Conservation (phyloP, 2,888 invertebrate species). For the Linnaemya tessellans region DNA sequence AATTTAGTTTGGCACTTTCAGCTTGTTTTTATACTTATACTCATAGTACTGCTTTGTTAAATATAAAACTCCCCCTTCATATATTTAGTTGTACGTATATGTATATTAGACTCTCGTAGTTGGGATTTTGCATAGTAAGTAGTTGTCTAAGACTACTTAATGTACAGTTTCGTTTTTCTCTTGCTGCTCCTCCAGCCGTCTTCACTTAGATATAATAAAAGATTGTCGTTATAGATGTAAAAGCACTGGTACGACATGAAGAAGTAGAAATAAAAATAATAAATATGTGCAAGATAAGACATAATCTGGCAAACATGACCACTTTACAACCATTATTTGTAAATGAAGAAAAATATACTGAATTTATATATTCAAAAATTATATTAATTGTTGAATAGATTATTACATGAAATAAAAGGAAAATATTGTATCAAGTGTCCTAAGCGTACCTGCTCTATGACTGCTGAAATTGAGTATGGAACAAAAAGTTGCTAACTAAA, state of each 20-base stretch:
- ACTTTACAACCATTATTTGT: not conserved
- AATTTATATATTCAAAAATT: too few relatives aligned
- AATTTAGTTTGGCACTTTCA: not conserved
- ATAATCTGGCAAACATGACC: not conserved
- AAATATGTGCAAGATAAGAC: not conserved
- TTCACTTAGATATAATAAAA: slow-evolving; percentile 38
- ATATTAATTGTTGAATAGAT: too few relatives aligned
- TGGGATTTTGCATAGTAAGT: slow-evolving; percentile 69
- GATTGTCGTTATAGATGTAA: slow-evolving; percentile 46
- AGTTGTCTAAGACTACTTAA: slow-evolving; percentile 69
- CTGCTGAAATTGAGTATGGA: too few relatives aligned
- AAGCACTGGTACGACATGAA: not conserved
- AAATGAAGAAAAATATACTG: too few relatives aligned
- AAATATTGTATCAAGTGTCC: too few relatives aligned
- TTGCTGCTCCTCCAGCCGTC: slow-evolving; percentile 19
- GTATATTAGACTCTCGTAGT: slow-evolving; percentile 28
- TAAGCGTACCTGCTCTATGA: too few relatives aligned
- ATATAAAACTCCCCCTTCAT: slow-evolving; percentile 23
- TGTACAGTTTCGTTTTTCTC: slow-evolving; percentile 53
- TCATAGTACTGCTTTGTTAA: not conserved
- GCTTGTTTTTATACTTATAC: not conserved
- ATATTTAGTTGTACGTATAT: not conserved
- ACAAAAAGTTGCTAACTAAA: too few relatives aligned
- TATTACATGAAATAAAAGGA: too few relatives aligned
- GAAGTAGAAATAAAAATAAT: not conserved